Evolutionary conservation across 53 echinoderm and acorn worm genomes (phyloP), one percentile per base, ranked within the genome.

Genomic region (Mesocentrotus franciscanus): DNA sequence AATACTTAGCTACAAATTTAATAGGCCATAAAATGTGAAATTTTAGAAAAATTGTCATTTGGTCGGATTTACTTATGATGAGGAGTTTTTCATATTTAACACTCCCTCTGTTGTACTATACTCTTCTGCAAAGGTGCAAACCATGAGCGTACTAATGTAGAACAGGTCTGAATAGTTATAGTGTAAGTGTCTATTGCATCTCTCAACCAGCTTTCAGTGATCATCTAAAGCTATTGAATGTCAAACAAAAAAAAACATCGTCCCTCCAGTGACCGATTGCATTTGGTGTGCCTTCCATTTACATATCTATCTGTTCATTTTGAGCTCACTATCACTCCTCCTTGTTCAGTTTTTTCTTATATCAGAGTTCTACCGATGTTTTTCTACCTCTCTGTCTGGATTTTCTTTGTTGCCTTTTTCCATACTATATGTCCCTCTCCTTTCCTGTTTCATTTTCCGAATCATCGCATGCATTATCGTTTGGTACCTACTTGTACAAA

Each of bases 401-500:
- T 12, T 81, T 18, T 81, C 36, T 36, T 29, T 79, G 8, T 79
- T 78, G 32, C 35, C 14, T 42, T 81, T 81, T 18, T 42, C 79
- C 81, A 81, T 42, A 32, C 36, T 20, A 81, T 81, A 39, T 42
- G 1, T 36, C 13, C 32, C 9, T 36, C 14, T 81, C 36, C 17
- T 3, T 81, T 42, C 20, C 81, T 22, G 20, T 42, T 20, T 81
- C 81, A 18, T 42, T 81, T 42, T 81, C 42, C 81, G 17, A 81
- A 81, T 8, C 81, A 33, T 81, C 36, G 81, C 81, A 81, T 81
- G 81, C 22, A 5, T 79, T 11, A 16, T 39, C 32, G 35, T 39
- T 36, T 81, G 36, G 81, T 81, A 81, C 81, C 81, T 81, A 42
- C 81, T 33, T 42, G 81, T 81, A 13, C 76, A 30, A 76, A 81